Conservation (phyloP, 2,797 vertebrate genomes). For the Pipistrellus pipistrellus region DNA sequence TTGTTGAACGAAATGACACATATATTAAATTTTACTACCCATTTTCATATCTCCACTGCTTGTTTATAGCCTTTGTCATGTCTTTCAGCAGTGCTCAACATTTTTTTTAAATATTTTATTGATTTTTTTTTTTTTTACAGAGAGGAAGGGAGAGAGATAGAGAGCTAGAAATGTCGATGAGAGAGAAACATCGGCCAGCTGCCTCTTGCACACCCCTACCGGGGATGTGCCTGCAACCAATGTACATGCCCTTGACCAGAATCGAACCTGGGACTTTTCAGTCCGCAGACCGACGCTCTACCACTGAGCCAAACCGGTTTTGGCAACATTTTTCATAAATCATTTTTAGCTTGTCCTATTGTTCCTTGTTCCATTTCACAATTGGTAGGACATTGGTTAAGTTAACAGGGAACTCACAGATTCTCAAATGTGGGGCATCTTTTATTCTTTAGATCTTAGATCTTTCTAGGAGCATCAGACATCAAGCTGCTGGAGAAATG, state of each 20-base stretch:
- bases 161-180: no score
- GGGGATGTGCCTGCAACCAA: no score
- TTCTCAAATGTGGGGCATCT: background rate
- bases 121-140: no score
- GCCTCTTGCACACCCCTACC: no score
- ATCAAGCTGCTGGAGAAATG: background rate
- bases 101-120: no score
- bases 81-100: background rate
- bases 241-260: no score
- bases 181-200: no score
- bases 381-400: background rate
- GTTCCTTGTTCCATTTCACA: constrained; percentile 11
- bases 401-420: background rate
- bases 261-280: no score
- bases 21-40: background rate
- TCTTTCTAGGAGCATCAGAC: background rate
- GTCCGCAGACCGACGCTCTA: no score
- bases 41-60: background rate
- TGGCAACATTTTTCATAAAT: background rate
- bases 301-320: no score
- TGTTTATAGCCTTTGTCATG: background rate
- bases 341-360: constrained; percentile 32
- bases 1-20: background rate
- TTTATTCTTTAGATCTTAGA: constrained; percentile 42
- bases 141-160: no score